Evolutionary conservation across 2,888 invertebrate genomes (phyloP).

Genomic region (Carterocephalus palaemon): DNA sequence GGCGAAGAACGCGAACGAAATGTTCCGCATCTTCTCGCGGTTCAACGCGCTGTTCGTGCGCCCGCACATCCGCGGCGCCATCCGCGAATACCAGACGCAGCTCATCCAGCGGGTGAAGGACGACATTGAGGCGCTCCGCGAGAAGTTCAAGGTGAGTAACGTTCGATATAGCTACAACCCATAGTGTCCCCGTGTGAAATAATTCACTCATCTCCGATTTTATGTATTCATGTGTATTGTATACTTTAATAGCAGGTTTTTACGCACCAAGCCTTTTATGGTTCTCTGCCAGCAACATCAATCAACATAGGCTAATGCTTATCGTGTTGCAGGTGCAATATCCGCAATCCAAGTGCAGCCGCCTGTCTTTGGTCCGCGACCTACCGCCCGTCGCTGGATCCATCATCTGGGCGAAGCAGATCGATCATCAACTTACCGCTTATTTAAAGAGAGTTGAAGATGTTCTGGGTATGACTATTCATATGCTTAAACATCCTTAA

Average conservation of each 20-base stretch:
- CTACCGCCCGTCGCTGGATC: slow-evolving; percentile 98
- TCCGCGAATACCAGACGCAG: slow-evolving; percentile 99
- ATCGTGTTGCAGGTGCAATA: slow-evolving; percentile 90
- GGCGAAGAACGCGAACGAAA: slow-evolving; percentile 99
- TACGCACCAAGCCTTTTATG: not conserved
- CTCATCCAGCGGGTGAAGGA: slow-evolving; percentile 99
- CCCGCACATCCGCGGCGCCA: slow-evolving; percentile 99
- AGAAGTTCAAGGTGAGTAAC: slow-evolving; percentile 92
- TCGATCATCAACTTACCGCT: slow-evolving; percentile 97
- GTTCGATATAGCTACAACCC: too few species aligned
- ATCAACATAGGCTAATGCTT: too few species aligned
- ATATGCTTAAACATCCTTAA: not conserved
- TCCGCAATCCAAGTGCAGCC: slow-evolving; percentile 95
- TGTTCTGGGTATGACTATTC: slow-evolving; percentile 85
- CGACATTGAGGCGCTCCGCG: slow-evolving; percentile 98
- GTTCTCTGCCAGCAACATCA: not conserved
- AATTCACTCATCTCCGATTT: too few species aligned
- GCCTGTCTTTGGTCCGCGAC: slow-evolving; percentile 94
- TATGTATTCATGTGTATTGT: too few species aligned
- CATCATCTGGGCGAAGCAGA: slow-evolving; percentile 99
- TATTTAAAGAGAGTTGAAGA: slow-evolving; percentile 98
- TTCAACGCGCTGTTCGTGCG: slow-evolving; percentile 99
- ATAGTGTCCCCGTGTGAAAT: too few species aligned
- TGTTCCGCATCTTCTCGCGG: slow-evolving; percentile 99
- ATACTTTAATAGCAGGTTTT: too few species aligned